These are phyloP conservation scores for Heteromyza rotundicornis DNA, from an alignment of 2,888 invertebrate genomes.

Conservation along the genomic window DNA sequence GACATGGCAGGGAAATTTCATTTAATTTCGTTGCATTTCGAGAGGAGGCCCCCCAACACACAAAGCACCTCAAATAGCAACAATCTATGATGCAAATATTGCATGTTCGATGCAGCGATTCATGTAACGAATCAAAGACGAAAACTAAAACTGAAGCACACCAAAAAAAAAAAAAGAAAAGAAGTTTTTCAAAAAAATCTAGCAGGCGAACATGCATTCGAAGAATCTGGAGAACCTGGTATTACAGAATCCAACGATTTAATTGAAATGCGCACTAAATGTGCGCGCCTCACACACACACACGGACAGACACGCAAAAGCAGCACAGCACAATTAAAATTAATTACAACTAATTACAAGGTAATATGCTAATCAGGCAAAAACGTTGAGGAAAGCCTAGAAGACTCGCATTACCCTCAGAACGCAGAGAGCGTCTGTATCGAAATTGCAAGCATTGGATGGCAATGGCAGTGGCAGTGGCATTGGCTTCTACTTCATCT, in stretches of 20 bases:
- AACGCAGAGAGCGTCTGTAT: too few relatives aligned
- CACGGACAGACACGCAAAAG: neutral
- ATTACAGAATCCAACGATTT: neutral
- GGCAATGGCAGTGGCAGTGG: too few relatives aligned
- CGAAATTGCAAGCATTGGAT: too few relatives aligned
- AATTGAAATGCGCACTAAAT: conserved; percentile 10
- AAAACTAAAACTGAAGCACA: conserved; percentile 8
- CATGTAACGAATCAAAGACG: neutral
- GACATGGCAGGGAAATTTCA: conserved; percentile 15
- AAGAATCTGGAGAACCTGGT: neutral
- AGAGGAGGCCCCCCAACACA: too few relatives aligned
- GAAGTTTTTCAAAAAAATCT: too few relatives aligned
- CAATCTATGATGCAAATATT: too few relatives aligned
- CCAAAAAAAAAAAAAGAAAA: neutral
- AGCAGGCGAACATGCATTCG: too few relatives aligned
- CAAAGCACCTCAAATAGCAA: too few relatives aligned
- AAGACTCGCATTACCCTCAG: too few relatives aligned
- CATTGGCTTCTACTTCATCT: too few relatives aligned
- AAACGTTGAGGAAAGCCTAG: too few relatives aligned
- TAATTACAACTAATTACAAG: conserved; percentile 52
- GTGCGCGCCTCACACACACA: neutral
- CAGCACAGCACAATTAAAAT: conserved; percentile 48
- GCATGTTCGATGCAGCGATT: conserved; percentile 18
- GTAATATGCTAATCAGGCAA: conserved; percentile 56
- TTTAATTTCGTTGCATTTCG: conserved; percentile 16